Conservation (phyloP, 2,888 invertebrate genomes). For the Lottia gigantea region DNA sequence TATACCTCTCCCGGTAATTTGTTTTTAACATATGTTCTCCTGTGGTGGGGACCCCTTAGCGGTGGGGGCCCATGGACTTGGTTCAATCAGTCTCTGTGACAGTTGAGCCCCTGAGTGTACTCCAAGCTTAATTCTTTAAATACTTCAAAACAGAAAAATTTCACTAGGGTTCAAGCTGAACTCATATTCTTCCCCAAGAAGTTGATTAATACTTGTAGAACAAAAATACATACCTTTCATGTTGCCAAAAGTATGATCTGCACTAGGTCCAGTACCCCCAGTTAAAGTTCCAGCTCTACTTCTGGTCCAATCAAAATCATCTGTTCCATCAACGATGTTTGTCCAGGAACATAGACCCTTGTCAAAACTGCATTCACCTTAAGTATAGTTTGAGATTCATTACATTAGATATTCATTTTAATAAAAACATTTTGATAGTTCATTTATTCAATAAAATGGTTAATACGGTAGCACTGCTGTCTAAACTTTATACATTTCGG, state of each 20-base stretch:
- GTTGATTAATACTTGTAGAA: background rate
- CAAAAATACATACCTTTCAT: slow-evolving; percentile 30
- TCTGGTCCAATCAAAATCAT: slow-evolving; percentile 60
- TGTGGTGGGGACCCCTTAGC: too few relatives aligned
- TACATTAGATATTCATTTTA: too few relatives aligned
- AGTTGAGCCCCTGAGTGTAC: too few relatives aligned
- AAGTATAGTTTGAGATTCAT: slow-evolving; percentile 14
- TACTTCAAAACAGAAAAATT: background rate
- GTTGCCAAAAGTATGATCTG: slow-evolving; percentile 55
- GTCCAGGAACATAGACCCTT: slow-evolving; percentile 48
- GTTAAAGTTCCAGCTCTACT: slow-evolving; percentile 37
- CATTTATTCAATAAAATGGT: too few relatives aligned
- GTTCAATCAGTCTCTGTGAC: too few relatives aligned
- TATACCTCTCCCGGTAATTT: too few relatives aligned
- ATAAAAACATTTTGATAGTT: too few relatives aligned
- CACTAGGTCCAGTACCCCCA: slow-evolving; percentile 49
- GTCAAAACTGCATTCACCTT: slow-evolving; percentile 55
- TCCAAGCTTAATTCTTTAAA: too few relatives aligned
- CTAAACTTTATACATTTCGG: too few relatives aligned
- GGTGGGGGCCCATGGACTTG: too few relatives aligned
- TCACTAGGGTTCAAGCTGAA: background rate
- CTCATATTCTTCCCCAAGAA: background rate
- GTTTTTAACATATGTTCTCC: too few relatives aligned
- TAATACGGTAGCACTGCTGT: too few relatives aligned
- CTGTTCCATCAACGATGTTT: slow-evolving; percentile 35